Conservation (phyloP, 2,113 vertebrate species). For the Cynopterus brachyotis region DNA sequence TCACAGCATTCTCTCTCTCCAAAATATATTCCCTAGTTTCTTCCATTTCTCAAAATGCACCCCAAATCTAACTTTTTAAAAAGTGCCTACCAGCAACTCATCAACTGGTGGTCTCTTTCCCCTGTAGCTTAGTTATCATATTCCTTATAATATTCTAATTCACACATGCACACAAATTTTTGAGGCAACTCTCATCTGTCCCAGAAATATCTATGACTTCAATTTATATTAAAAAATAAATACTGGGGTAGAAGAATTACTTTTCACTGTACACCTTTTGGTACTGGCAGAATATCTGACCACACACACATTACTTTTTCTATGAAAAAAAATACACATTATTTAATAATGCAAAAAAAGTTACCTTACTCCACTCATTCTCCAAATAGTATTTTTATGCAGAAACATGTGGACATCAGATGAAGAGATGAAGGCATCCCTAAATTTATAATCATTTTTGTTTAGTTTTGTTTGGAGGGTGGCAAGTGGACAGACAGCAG, state of each 20-base stretch:
- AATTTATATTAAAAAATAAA: background rate
- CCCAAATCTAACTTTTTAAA: constrained; percentile 19
- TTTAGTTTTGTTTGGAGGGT: background rate
- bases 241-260: background rate
- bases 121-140: background rate
- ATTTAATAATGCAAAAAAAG: background rate
- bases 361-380: background rate
- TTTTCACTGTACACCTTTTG: background rate
- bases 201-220: background rate
- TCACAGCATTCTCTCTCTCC: background rate
- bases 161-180: background rate
- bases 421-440: background rate
- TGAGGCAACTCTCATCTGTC: background rate
- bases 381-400: background rate
- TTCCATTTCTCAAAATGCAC: constrained; percentile 33
- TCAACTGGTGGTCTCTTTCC: background rate
- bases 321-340: background rate
- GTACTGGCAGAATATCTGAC: background rate
- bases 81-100: background rate
- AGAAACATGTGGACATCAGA: background rate
- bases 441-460: background rate
- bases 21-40: background rate
- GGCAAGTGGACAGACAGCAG: background rate
- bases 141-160: background rate
- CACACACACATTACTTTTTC: background rate